Conservation (phyloP, 2,888 invertebrate species). For the Cephalotes varians region DNA sequence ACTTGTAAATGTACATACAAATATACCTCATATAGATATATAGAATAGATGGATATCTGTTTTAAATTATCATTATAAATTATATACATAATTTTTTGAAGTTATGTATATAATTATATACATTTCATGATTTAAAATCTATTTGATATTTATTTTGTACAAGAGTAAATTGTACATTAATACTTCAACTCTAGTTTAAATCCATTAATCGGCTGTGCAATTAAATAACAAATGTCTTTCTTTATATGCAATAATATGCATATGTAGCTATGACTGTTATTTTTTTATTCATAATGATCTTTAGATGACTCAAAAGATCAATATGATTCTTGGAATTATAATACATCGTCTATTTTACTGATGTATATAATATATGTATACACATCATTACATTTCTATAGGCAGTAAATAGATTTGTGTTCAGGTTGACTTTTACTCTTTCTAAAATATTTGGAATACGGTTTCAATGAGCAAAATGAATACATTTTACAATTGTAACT, state of each 20-base stretch:
- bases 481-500: background rate
- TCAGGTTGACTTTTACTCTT: slow-evolving; percentile 3
- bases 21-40: slow-evolving; percentile 19
- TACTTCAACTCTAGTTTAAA: slow-evolving; percentile 1
- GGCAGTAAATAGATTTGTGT: slow-evolving; percentile 39
- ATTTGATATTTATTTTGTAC: slow-evolving; percentile 39
- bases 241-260: slow-evolving; percentile 16
- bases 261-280: slow-evolving; percentile 1
- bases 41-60: slow-evolving; percentile 16
- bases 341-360: slow-evolving; percentile 13
- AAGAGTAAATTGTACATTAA: slow-evolving; percentile 18
- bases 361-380: no score
- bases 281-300: slow-evolving; percentile 1
- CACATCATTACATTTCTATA: slow-evolving; percentile 22
- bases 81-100: slow-evolving; percentile 9
- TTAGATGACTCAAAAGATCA: slow-evolving; percentile 30
- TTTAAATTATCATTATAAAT: slow-evolving; percentile 26
- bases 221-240: slow-evolving; percentile 29
- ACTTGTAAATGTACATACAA: slow-evolving; percentile 35
- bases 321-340: slow-evolving; percentile 8
- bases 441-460: slow-evolving; percentile 7
- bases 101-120: background rate
- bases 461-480: slow-evolving; percentile 6
- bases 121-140: background rate
- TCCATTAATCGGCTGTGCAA: slow-evolving; percentile 12